phyloP scores from a whole-genome alignment of 2,113 vertebrate species.

The Eubucco bourcierii region DNA sequence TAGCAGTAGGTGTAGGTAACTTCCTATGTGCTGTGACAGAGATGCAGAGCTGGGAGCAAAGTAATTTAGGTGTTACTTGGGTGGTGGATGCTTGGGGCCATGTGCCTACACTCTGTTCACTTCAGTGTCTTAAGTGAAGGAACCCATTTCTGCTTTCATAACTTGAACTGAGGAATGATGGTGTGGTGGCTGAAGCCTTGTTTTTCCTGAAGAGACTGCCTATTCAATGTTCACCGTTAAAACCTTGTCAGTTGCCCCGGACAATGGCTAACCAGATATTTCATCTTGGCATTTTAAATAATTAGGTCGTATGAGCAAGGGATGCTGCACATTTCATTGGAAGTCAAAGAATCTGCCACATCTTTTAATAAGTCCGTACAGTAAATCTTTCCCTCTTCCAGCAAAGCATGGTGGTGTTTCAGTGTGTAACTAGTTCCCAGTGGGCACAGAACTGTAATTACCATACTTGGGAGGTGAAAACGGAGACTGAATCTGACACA shows the following conservation, averaged over 20 bases:
- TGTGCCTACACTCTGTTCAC: neutral
- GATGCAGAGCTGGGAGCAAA: neutral
- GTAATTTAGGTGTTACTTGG: slow-evolving; percentile 18
- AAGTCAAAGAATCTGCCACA: neutral
- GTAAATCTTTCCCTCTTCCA: neutral
- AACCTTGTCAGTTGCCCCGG: neutral
- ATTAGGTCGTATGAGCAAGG: neutral
- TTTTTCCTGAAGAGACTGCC: neutral
- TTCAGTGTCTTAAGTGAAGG: neutral
- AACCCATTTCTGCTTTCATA: neutral
- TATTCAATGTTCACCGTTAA: neutral
- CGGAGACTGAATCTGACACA: neutral
- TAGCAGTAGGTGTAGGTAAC: slow-evolving; percentile 8
- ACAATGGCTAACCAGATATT: neutral
- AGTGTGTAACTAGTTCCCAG: neutral
- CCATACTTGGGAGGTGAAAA: neutral
- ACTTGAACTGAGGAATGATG: neutral
- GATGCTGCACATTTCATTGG: neutral
- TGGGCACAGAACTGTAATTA: slow-evolving; percentile 36
- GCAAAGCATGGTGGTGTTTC: neutral
- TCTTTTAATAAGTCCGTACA: neutral
- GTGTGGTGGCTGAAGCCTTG: accelerated
- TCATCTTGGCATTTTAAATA: neutral
- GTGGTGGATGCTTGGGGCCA: neutral
- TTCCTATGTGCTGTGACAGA: slow-evolving; percentile 26